Evolutionary conservation across 1,140 invertebrate species (phyloP).

Genomic region (Megalopta genalis): DNA sequence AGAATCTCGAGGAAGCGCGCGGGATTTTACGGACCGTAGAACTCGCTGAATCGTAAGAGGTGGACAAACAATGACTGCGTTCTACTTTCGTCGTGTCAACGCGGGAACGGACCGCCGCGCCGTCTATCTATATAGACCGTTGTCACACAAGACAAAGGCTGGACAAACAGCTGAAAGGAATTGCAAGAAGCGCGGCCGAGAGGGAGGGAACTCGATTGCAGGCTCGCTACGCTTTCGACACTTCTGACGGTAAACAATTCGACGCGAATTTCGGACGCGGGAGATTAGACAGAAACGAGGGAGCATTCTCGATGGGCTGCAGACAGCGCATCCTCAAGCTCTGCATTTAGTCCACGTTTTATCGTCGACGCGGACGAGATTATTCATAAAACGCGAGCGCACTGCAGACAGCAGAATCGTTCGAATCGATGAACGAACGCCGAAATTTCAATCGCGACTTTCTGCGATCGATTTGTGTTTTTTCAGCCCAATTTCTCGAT

Average conservation of each 20-base stretch:
- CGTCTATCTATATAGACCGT: not conserved
- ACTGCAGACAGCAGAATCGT: no score
- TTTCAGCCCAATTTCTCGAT: no score
- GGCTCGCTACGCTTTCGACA: not conserved
- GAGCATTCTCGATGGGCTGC: not conserved
- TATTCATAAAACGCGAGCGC: no score
- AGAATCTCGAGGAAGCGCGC: no score
- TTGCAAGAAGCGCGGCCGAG: not conserved
- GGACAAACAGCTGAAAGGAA: slow-evolving; percentile 5
- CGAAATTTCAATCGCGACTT: no score
- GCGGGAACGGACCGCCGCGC: not conserved
- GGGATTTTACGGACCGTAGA: no score
- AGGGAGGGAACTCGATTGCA: not conserved
- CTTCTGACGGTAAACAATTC: not conserved
- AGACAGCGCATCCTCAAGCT: not conserved
- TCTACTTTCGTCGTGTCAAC: not conserved
- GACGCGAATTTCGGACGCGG: not conserved
- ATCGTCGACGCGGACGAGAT: no score
- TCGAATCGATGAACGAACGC: no score
- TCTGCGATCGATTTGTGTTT: no score
- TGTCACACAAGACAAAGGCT: not conserved
- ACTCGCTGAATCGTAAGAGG: no score
- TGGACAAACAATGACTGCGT: not conserved
- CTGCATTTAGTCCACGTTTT: no score
- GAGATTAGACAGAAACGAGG: not conserved